These are phyloP conservation scores for Lithobates pipiens DNA, from an alignment of 2,797 vertebrate genomes.

Conservation along the genomic window DNA sequence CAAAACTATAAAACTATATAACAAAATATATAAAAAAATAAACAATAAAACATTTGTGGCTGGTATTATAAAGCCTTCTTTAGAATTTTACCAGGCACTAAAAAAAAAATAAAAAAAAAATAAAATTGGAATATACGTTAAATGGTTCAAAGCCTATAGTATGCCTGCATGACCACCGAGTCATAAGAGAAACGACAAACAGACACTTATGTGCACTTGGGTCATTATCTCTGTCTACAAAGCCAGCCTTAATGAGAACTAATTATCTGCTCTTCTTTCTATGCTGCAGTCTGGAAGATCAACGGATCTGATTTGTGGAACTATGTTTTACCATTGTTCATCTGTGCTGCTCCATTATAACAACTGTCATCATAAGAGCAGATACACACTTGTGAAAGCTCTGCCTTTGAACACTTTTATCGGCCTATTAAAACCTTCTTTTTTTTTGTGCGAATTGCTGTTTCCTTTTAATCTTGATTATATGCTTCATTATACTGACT, in stretches of 20 bases:
- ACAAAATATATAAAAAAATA: no score
- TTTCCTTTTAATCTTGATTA: constrained; percentile 50
- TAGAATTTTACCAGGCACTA: constrained; percentile 8
- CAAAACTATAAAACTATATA: neutral
- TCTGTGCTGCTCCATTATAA: constrained; percentile 49
- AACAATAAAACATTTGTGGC: constrained; percentile 26
- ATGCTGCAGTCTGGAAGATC: constrained; percentile 56
- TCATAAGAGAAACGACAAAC: constrained; percentile 51
- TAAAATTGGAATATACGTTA: constrained; percentile 31
- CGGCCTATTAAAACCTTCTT: constrained; percentile 38
- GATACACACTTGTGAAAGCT: constrained; percentile 29
- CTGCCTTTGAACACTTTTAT: constrained; percentile 45
- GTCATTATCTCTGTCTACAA: constrained; percentile 61
- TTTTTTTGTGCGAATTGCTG: constrained; percentile 41
- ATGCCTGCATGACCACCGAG: constrained; percentile 46
- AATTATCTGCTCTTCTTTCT: constrained; percentile 57
- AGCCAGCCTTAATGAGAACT: constrained; percentile 62
- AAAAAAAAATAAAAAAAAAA: constrained; percentile 40
- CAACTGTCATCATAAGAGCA: constrained; percentile 44
- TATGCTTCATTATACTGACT: constrained; percentile 31
- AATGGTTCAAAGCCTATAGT: constrained; percentile 54
- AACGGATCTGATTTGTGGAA: constrained; percentile 50
- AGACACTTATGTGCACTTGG: constrained; percentile 55
- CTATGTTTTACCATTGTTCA: constrained; percentile 48
- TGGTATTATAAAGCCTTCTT: neutral